Evolutionary conservation across 53 echinoderm and acorn worm genomes (phyloP), one percentile per base, ranked within the genome.

Genomic region (Echinometra lucunter): DNA sequence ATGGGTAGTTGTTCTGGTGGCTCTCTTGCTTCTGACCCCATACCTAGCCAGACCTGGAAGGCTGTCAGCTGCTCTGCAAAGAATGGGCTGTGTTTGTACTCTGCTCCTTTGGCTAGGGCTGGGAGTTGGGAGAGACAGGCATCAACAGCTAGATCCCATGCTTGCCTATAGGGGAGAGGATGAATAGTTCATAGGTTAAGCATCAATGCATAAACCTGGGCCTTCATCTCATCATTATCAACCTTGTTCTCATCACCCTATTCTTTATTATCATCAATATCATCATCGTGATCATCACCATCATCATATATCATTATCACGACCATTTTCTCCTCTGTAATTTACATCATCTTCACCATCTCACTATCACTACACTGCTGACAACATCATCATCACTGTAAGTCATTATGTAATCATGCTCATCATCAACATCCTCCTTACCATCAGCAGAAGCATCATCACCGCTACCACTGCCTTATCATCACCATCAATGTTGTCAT

Each of bases 1-100:
- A 98, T 98, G 6, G 98, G 98, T 16, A 98, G 97, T 90, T 98
- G 98, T 96, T 98, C 98, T 38, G 98, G 98, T 11, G 98, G 98
- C 45, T 97, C 93, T 92, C 98, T 81, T 25, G 60, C 95, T 88
- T 98, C 97, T 0, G 97, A 98, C n/a, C 98, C 98, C 93, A 97
- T 96, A 27, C 97, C 97, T 57, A 98, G 93, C 97, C 98, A 97
- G 28, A 97, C 97, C 87, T 98, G 98, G 82, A 98, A 98, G 44
- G 98, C 98, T 47, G 98, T 98, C 12, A 98, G 94, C 90, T 98
- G 98, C 91, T 98, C 98, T 27, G 97, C 98, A 94, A 98, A 98
- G 96, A 98, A 98, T 18, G 98, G 97, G 91, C 98, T 98, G 82
- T 98, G 98, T 58, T 97, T 96, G 96, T 98, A 98, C 47, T 98